Evolutionary conservation across 2,797 vertebrate species (phyloP), one percentile per base, ranked within the genome.

Genomic region (Setipinna tenuifilis): DNA sequence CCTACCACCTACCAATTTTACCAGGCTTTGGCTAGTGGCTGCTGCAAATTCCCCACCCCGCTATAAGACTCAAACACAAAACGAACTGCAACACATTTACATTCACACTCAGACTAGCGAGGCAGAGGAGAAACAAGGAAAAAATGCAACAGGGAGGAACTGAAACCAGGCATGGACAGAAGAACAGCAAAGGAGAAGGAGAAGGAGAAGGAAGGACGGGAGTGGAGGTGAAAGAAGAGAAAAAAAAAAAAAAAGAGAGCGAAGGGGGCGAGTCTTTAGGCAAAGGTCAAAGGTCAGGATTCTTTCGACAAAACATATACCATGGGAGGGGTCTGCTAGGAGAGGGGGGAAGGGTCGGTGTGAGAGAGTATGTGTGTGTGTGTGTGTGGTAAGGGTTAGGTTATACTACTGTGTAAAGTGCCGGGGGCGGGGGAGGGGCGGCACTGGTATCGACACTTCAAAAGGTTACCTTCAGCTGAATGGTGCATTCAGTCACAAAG

Each of bases 251-350:
- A 31, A 71, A 31, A 31, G 25, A 71, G 2, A 35, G 68, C 2
- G 14, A 35, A 10, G 31, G 35, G 17, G 71, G 16, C 17, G 35
- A 78, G 35, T 17, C 25, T 35, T 58, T 78, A 48, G 50, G 23
- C 83, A 71, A 21, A 28, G 35, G 23, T 41, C 44, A 19, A 44
- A 28, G 71, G 71, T 78, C 9, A 78, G 35, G 35, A 44, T 78
- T 78, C 35, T 81, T 41, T 80, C 54, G 41, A 41, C 31, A 57
- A 85, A 85, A 80, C n/a, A 62, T 41, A 83, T 28, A 41, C 31
- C 17, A 41, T 78, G 71, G 71, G 71, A 78, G 71, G 71, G 71
- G 71, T 44, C 71, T 68, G 14, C 28, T 68, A 11, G 4, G 17
- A 78, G 71, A 75, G 31, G 68, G 68, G 31, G n/a, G 31, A 14